A percentile compares a stretch with the other conserved stretches of the same genome.
phyloP scores from a whole-genome alignment of 2,797 vertebrate species.

The Streptopelia turtur region DNA sequence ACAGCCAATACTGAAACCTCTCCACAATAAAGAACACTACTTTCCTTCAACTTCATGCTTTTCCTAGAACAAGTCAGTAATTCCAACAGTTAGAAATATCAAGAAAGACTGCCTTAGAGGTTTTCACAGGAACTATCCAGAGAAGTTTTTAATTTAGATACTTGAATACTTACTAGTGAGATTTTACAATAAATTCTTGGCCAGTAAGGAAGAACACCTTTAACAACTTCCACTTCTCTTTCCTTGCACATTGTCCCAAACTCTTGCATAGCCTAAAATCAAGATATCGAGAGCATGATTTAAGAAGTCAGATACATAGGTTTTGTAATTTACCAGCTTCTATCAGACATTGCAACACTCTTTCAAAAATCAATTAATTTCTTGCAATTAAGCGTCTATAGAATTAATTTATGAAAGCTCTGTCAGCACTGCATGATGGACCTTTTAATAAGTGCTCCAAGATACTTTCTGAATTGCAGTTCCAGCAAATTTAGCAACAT shows the following conservation, averaged over 20 bases:
- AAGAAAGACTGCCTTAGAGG: not conserved
- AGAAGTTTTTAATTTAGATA: not conserved
- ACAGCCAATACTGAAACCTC: not conserved
- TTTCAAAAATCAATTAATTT: not conserved
- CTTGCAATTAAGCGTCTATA: not conserved
- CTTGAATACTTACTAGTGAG: slow-evolving; percentile 85
- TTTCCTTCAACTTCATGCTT: not conserved
- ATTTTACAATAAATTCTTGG: slow-evolving; percentile 97
- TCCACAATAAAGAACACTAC: not conserved
- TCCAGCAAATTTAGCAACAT: not conserved
- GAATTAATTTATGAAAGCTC: not conserved
- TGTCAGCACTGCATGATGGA: fast-evolving
- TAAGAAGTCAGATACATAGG: not conserved
- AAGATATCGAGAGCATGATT: not conserved
- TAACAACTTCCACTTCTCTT: slow-evolving; percentile 89
- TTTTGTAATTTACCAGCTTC: not conserved
- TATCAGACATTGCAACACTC: not conserved
- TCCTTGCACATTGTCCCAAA: slow-evolving; percentile 96
- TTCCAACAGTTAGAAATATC: not conserved
- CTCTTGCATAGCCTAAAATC: slow-evolving; percentile 92
- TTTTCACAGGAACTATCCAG: not conserved
- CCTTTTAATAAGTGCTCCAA: not conserved
- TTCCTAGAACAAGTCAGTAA: not conserved
- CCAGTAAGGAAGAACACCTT: slow-evolving; percentile 98
- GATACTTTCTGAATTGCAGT: not conserved